phyloP scores from a whole-genome alignment of 2,113 vertebrate species.

The Gobio gobio region DNA sequence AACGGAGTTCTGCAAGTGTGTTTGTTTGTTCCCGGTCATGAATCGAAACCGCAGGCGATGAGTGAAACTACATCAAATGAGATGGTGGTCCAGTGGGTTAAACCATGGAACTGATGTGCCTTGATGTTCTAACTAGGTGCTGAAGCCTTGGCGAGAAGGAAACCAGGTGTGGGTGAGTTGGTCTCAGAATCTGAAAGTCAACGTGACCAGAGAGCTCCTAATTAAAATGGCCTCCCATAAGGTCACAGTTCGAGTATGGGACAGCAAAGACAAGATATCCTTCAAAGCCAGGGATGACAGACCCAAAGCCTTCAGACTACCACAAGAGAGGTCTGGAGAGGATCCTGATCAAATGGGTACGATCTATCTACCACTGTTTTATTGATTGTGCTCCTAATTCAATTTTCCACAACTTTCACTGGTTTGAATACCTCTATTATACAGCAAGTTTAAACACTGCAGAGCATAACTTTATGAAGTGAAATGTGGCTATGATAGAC shows the following conservation, averaged over 20 bases:
- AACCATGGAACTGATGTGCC: no score
- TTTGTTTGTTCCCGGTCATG: no score
- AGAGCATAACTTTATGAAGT: background rate
- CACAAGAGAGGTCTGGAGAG: conserved; percentile 42
- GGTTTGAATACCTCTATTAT: background rate
- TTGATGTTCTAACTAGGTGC: conserved; percentile 60
- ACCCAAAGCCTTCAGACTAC: conserved; percentile 62
- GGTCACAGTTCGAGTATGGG: conserved; percentile 78
- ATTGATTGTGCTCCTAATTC: background rate
- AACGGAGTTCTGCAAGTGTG: no score
- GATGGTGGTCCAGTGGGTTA: no score
- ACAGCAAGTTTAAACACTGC: background rate
- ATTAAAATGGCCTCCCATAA: conserved; percentile 78
- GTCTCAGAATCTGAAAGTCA: conserved; percentile 72
- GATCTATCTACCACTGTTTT: background rate
- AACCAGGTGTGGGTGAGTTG: conserved; percentile 81
- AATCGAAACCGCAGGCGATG: no score
- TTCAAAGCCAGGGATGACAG: conserved; percentile 68
- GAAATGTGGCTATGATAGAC: background rate
- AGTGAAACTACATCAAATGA: no score
- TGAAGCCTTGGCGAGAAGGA: conserved; percentile 79
- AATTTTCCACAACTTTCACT: background rate
- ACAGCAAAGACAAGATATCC: conserved; percentile 74
- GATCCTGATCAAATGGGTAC: conserved; percentile 62
- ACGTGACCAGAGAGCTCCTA: conserved; percentile 75